Percentiles rank a stretch among this genome's conserved stretches.
Conservation (phyloP, 2,113 vertebrate genomes). For the Chamaetylas fuelleborni region DNA sequence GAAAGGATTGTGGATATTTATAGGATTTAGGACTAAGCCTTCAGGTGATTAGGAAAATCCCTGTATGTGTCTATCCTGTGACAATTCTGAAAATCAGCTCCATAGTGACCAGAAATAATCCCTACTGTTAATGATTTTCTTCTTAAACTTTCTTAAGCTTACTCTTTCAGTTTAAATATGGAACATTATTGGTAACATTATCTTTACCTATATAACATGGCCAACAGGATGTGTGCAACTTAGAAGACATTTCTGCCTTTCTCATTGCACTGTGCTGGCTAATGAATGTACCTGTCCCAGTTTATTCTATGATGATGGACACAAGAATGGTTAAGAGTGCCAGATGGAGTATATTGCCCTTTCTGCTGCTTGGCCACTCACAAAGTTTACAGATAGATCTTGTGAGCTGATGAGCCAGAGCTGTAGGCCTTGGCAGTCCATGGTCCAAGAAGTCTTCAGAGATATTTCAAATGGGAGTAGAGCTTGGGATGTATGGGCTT, state of each 20-base stretch:
- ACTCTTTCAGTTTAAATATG: neutral
- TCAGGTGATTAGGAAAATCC: neutral
- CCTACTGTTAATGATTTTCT: neutral
- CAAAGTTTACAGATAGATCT: neutral
- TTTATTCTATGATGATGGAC: neutral
- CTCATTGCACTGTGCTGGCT: neutral
- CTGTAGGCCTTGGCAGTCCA: neutral
- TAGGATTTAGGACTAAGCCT: neutral
- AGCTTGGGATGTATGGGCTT: neutral
- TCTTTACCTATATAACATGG: neutral
- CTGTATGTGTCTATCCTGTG: neutral
- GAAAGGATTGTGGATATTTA: neutral
- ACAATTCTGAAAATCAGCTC: neutral
- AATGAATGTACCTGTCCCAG: neutral
- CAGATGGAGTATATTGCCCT: neutral
- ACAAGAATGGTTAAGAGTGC: neutral
- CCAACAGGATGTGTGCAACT: neutral
- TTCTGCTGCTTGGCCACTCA: neutral
- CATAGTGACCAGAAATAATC: neutral
- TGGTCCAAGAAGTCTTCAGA: neutral
- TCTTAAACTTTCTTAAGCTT: neutral
- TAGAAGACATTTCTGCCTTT: neutral
- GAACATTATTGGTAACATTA: neutral
- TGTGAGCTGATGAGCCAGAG: neutral
- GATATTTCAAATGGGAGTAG: neutral